Conservation (phyloP, 2,797 vertebrate species). For the Sebastes matsubarae region DNA sequence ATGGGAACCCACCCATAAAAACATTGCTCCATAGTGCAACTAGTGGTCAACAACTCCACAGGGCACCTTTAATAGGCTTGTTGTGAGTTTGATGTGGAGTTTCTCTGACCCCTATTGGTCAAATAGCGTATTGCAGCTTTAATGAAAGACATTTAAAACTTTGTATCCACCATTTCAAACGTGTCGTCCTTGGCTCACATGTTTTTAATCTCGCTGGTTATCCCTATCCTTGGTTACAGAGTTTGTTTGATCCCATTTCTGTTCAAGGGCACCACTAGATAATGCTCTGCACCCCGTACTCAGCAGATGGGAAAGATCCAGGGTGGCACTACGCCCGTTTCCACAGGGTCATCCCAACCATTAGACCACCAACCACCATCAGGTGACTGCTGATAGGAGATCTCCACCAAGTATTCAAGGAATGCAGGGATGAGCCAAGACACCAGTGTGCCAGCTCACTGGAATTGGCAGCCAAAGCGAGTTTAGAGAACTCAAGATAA, state of each 20-base stretch:
- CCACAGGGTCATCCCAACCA: slow-evolving; percentile 78
- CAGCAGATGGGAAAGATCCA: slow-evolving; percentile 79
- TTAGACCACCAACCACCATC: slow-evolving; percentile 73
- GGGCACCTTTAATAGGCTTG: not conserved
- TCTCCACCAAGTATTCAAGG: slow-evolving; percentile 62
- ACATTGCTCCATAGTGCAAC: not conserved
- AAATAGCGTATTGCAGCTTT: not conserved
- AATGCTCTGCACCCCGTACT: slow-evolving; percentile 56
- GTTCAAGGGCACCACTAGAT: slow-evolving; percentile 74
- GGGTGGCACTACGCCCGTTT: slow-evolving; percentile 73
- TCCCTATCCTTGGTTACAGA: slow-evolving; percentile 11
- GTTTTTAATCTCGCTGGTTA: slow-evolving; percentile 25
- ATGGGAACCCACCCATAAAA: not conserved
- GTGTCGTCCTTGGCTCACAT: not conserved
- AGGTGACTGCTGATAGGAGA: slow-evolving; percentile 73
- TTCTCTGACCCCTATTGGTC: not conserved
- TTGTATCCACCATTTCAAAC: slow-evolving; percentile 4
- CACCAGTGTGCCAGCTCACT: slow-evolving; percentile 19
- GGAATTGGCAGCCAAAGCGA: slow-evolving; percentile 27
- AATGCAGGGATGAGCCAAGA: slow-evolving; percentile 61
- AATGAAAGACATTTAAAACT: slow-evolving; percentile 1
- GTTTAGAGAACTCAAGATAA: slow-evolving; percentile 19
- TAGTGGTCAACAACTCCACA: not conserved
- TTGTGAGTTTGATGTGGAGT: not conserved
- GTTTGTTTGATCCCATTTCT: slow-evolving; percentile 46